These are phyloP conservation scores for Apostichopus japonicus DNA, from an alignment of 35 echinoderm and acorn worm species.

Conservation along the genomic window DNA sequence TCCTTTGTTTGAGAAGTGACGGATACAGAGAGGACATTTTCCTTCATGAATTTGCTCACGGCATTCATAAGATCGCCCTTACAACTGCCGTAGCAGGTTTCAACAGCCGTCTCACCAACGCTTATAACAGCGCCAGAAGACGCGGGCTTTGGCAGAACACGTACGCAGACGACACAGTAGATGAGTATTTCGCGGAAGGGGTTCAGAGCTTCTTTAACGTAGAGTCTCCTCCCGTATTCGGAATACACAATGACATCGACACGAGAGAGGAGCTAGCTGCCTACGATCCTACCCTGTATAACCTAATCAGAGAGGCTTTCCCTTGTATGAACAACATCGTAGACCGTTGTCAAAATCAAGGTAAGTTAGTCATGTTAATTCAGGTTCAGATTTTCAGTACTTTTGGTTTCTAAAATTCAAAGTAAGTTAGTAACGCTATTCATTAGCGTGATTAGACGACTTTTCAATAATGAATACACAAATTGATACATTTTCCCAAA, in stretches of 20 bases:
- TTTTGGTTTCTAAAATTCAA: background rate
- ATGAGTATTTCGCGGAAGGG: slow-evolving; percentile 95
- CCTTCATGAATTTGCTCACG: too few relatives aligned
- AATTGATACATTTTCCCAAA: background rate
- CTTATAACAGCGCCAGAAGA: slow-evolving; percentile 77
- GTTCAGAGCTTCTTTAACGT: slow-evolving; percentile 89
- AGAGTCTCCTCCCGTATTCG: slow-evolving; percentile 2
- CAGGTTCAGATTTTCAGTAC: background rate
- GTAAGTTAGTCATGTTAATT: slow-evolving; percentile 12
- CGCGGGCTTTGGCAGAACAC: slow-evolving; percentile 77
- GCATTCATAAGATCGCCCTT: too few relatives aligned
- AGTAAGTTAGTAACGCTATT: background rate
- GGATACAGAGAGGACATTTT: too few relatives aligned
- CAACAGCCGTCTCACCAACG: slow-evolving; percentile 48
- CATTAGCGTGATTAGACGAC: background rate
- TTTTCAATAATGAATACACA: background rate
- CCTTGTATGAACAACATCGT: slow-evolving; percentile 89
- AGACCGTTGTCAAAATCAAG: slow-evolving; percentile 71
- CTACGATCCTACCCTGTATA: slow-evolving; percentile 84
- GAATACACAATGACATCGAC: slow-evolving; percentile 74
- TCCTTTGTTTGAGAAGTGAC: too few relatives aligned
- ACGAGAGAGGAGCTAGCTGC: slow-evolving; percentile 67
- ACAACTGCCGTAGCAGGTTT: slow-evolving; percentile 10
- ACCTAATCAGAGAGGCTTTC: slow-evolving; percentile 82
- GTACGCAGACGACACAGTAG: slow-evolving; percentile 75